Percentiles rank a stretch among this genome's conserved stretches.
phyloP scores from a whole-genome alignment of 2,113 vertebrate species.

The Microcebus lehilahytsara region DNA sequence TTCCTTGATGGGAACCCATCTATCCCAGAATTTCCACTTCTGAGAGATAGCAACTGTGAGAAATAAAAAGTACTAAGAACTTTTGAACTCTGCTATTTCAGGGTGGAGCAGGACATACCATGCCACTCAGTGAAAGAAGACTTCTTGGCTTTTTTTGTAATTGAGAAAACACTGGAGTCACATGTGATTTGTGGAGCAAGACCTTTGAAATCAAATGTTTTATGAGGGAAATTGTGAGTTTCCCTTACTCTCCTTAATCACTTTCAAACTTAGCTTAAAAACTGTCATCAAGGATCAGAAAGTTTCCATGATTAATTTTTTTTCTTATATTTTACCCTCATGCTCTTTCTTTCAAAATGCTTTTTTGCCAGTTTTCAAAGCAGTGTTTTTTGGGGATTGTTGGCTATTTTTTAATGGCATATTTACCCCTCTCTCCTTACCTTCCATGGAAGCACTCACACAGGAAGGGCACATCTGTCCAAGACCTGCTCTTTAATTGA shows the following conservation, averaged over 20 bases:
- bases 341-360: not conserved
- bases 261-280: constrained; percentile 12
- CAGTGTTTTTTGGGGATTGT: not conserved
- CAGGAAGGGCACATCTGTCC: not conserved
- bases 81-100: not conserved
- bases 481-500: not conserved
- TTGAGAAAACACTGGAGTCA: not conserved
- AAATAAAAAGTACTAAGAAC: constrained; percentile 9
- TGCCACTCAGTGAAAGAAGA: not conserved
- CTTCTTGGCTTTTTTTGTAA: not conserved
- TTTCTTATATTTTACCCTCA: not conserved
- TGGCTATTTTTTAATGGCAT: not conserved
- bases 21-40: not conserved
- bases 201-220: not conserved
- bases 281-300: not conserved
- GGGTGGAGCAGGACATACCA: not conserved
- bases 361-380: constrained; percentile 5
- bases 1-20: not conserved
- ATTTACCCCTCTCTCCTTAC: not conserved
- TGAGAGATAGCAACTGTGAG: not conserved
- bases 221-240: not conserved
- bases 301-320: not conserved
- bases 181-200: not conserved
- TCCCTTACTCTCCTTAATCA: not conserved
- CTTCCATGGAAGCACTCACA: fast-evolving